Evolutionary conservation across 2,888 invertebrate genomes (phyloP), one percentile per base, ranked within the genome.

Genomic region (Germaria angustata): DNA sequence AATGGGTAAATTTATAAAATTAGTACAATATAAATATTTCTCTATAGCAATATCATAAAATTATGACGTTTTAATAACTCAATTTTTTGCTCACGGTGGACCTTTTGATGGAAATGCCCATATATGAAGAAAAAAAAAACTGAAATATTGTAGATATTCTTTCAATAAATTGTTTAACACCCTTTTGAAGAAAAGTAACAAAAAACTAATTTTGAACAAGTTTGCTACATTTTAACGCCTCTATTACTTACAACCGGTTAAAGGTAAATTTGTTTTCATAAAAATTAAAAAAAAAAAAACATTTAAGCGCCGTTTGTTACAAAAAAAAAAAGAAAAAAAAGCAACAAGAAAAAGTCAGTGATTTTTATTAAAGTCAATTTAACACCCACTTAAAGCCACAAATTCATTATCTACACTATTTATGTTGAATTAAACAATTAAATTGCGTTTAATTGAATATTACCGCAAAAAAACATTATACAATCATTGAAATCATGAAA

Each of bases 321-420:
- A 22, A 66, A 65, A 11, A 46, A 59, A 36, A 32, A 15, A 36
- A 46, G 28, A 24, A 66, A 36, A 36, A 11, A 24, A 2, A 22
- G 15, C 6, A 51, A 6, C 24, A 7, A 69, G 24, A n/a, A 28
- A 69, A 66, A 77, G 28, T 32, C 17, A 34, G 17, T 22, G 68
- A n/a, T 59, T 59, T 59, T 59, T 28, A 49, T 71, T 72, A 20
- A 72, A 69, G 9, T 13, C 53, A 73, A 73, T 80, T 68, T 61
- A 68, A 73, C 80, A 73, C 80, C 73, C 73, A 80, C 80, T 73
- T 63, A 44, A 73, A 53, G 6, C 15, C n/a, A 63, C 41, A 41
- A 73, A 61, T 53, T 73, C 53, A 15, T 41, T 63, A 32, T 53
- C 53, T 24, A 41, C 20, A 59, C 32, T 11, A 41, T 28, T 44